Base-by-base conservation (phyloP, 1,140 invertebrate species). In the Temnothorax curvispinosus region DNA sequence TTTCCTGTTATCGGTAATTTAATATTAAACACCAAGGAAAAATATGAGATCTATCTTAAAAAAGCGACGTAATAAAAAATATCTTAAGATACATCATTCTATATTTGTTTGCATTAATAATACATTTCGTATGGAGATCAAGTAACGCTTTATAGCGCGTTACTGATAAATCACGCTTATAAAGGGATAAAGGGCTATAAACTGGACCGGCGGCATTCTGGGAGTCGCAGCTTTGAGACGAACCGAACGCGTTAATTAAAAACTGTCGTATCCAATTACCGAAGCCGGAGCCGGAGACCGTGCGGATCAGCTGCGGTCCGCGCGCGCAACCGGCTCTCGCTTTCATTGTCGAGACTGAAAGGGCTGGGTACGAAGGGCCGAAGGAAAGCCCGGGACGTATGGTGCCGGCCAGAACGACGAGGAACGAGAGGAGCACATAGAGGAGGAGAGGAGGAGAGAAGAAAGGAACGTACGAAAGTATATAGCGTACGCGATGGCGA, bases 181-280 rank as follows among this genome's bases (percentile, higher is more conserved):
- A 38, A 74, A 47, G 41, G 35, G 11, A 11, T 74, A 38, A 74
- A 47, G 41, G 35, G 11, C n/a, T 15, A 38, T 80, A 80, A 85
- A 71, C 8, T 27, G 32, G 27, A 58, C 27, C 67, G 41, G 41
- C 54, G 41, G 54, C 27, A 74, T 72, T 81, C 54, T 60, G 38
- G 67, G 27, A 38, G 47, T 60, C 47, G 47, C 47, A 35, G 41
- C 27, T 18, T 82, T 69, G 27, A 65, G 77, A 75, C 38, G 64
- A 65, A 58, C 80, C 38, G 64, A 65, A 58, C 80, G 69, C 69
- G 80, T 84, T 84, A 84, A 84, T 84, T 84, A 84, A 84, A 84
- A 84, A 84, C 80, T 84, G 69, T 84, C 80, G 80, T 84, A 84
- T 84, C 69, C 80, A 84, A 84, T 84, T 84, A 84, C 69, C 41